Evolutionary conservation across 2,797 vertebrate genomes (phyloP).

Genomic region (Numenius phaeopus): DNA sequence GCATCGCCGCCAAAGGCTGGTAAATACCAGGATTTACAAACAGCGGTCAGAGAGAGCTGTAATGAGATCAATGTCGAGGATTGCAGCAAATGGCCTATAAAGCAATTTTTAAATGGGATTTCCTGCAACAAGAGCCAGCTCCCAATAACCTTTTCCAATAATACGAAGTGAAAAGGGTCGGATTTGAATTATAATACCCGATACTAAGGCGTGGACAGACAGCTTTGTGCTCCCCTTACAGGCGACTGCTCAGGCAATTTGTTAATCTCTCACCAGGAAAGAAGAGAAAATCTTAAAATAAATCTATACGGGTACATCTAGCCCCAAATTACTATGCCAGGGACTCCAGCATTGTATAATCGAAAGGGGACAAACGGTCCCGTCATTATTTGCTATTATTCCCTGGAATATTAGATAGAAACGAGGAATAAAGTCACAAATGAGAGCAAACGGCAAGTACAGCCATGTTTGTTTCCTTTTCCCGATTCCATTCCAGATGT

Average conservation of each 20-base stretch:
- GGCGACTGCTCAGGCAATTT: neutral
- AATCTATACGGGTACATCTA: neutral
- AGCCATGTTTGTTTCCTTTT: neutral
- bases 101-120: slow-evolving; percentile 56
- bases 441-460: neutral
- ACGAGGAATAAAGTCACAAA: neutral
- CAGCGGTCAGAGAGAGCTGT: neutral
- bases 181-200: neutral
- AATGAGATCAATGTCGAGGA: slow-evolving; percentile 51
- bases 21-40: slow-evolving; percentile 26
- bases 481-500: neutral
- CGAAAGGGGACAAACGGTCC: neutral
- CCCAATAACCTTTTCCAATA: slow-evolving; percentile 4
- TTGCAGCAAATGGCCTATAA: slow-evolving; percentile 59
- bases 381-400: neutral
- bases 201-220: neutral
- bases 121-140: slow-evolving; percentile 44
- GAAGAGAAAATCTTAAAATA: neutral
- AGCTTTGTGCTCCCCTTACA: neutral
- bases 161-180: neutral
- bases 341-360: neutral
- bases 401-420: neutral
- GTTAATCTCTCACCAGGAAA: neutral
- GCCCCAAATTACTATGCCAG: neutral
- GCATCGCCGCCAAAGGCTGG: neutral